These are phyloP conservation scores for Panulirus ornatus DNA, from an alignment of 1,140 invertebrate genomes.

Conservation along the genomic window DNA sequence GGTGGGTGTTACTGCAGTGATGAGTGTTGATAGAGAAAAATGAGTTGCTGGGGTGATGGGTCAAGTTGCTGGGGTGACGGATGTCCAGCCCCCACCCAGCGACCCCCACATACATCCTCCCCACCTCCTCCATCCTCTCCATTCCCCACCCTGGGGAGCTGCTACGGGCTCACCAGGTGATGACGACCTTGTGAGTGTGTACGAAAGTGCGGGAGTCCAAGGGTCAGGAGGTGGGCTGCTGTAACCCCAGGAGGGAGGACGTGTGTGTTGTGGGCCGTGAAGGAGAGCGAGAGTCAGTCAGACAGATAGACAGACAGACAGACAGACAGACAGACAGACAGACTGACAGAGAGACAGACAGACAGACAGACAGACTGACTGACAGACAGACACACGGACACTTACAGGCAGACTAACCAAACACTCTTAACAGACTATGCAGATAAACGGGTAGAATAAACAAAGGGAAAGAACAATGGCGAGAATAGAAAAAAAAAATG, in stretches of 20 bases:
- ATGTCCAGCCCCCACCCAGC: too few relatives aligned
- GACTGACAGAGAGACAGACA: conserved; percentile 8
- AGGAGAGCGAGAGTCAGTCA: conserved; percentile 2
- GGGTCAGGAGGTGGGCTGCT: too few relatives aligned
- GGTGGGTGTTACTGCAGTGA: too few relatives aligned
- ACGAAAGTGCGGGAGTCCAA: not conserved
- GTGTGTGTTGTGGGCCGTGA: not conserved
- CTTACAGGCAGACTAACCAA: not conserved
- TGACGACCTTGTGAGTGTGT: not conserved
- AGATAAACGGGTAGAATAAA: not conserved
- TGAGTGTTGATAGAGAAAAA: too few relatives aligned
- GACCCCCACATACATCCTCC: too few relatives aligned
- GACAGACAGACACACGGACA: not conserved
- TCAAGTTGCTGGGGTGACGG: too few relatives aligned
- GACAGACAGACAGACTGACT: not conserved
- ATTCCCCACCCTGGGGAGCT: too few relatives aligned
- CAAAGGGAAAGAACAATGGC: conserved; percentile 9
- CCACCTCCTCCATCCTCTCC: too few relatives aligned
- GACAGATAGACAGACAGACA: conserved; percentile 21
- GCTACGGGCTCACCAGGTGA: too few relatives aligned
- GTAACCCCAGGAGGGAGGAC: not conserved
- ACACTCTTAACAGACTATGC: not conserved
- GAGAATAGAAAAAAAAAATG: not conserved
- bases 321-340: conserved; percentile 40
- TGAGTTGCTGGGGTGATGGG: too few relatives aligned